Percentiles rank a stretch among this genome's conserved stretches.
These are phyloP conservation scores for Thyatira batis DNA, from an alignment of 2,888 invertebrate genomes.

Conservation along the genomic window DNA sequence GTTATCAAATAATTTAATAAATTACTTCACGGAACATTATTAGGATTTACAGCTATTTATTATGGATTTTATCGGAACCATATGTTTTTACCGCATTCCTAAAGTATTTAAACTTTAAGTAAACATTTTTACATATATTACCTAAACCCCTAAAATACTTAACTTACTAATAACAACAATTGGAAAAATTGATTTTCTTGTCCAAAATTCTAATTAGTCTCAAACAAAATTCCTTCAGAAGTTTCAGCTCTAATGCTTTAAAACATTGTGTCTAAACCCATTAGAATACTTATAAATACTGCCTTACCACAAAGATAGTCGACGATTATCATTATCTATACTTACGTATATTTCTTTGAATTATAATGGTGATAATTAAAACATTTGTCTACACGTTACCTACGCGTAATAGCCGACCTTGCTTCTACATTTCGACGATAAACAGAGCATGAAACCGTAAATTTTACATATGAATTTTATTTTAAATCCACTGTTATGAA, in stretches of 20 bases:
- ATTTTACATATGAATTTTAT: conserved; percentile 29
- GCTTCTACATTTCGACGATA: conserved; percentile 42
- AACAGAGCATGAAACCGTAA: conserved; percentile 49
- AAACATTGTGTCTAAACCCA: too few relatives aligned
- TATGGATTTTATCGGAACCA: neutral
- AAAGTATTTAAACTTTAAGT: too few relatives aligned
- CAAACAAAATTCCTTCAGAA: too few relatives aligned
- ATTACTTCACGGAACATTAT: neutral
- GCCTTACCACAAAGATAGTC: neutral
- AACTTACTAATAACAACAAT: too few relatives aligned
- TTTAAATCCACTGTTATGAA: conserved; percentile 12
- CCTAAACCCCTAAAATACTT: too few relatives aligned
- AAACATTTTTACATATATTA: too few relatives aligned
- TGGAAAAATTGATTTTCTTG: too few relatives aligned
- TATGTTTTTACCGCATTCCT: too few relatives aligned
- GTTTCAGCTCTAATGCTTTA: too few relatives aligned
- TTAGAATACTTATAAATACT: too few relatives aligned
- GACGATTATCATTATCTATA: neutral
- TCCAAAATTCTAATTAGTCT: too few relatives aligned
- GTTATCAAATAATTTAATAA: neutral
- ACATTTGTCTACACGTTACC: conserved; percentile 14
- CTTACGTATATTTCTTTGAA: neutral
- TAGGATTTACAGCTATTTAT: neutral
- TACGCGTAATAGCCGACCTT: conserved; percentile 39
- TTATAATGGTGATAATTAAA: conserved; percentile 12